A percentile compares a stretch with the other conserved stretches of the same genome.
Evolutionary conservation across 1,140 invertebrate species (phyloP).

Genomic region (Ruditapes philippinarum): DNA sequence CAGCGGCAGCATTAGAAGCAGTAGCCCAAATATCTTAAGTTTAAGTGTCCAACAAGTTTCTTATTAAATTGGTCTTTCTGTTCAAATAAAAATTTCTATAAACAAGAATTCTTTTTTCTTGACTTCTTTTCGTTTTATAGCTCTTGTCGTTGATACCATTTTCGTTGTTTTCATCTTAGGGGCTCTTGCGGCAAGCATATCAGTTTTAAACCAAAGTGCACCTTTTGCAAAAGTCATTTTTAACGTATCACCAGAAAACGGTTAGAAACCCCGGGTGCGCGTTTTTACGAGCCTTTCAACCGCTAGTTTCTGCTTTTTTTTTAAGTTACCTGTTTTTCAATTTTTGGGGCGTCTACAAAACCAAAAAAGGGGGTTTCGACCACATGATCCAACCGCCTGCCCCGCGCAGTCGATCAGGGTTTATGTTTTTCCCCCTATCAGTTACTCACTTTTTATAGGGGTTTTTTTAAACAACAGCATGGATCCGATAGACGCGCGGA

Average conservation of each 20-base stretch:
- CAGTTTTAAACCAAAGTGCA: background rate
- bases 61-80: too few relatives aligned
- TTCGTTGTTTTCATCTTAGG: background rate
- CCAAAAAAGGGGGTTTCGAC: too few relatives aligned
- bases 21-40: background rate
- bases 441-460: too few relatives aligned
- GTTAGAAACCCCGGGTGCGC: background rate
- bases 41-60: too few relatives aligned
- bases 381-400: too few relatives aligned
- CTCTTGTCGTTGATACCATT: background rate
- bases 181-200: slow-evolving; percentile 18
- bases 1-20: too few relatives aligned
- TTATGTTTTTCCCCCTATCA: too few relatives aligned
- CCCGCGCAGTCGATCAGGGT: too few relatives aligned
- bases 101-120: too few relatives aligned
- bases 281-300: slow-evolving; percentile 2
- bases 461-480: too few relatives aligned
- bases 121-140: background rate
- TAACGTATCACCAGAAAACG: background rate
- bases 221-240: background rate
- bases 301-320: background rate
- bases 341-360: background rate
- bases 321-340: background rate
- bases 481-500: too few relatives aligned
- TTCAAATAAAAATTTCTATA: too few relatives aligned